Percentiles rank a stretch among this genome's conserved stretches.
Conservation (phyloP, 1,140 invertebrate genomes). For the Nebria ingens region DNA sequence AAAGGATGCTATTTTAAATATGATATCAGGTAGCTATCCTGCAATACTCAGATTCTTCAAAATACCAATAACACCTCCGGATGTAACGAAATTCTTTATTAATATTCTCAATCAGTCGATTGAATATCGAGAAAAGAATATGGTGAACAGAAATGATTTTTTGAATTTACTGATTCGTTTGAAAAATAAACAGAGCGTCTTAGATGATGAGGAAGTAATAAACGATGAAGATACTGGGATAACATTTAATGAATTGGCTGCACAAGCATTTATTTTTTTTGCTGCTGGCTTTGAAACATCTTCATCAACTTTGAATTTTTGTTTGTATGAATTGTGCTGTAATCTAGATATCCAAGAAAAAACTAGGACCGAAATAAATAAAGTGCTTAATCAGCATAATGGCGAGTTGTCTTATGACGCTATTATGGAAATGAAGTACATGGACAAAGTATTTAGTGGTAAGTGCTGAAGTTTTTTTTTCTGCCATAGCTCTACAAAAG, state of each 20-base stretch:
- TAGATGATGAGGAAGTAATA: constrained; percentile 11
- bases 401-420: constrained; percentile 30
- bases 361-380: constrained; percentile 40
- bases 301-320: constrained; percentile 41
- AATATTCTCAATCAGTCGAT: constrained; percentile 34
- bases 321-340: constrained; percentile 44
- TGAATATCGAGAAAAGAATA: constrained; percentile 35
- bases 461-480: constrained; percentile 8
- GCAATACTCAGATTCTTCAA: neutral
- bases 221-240: neutral
- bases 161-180: constrained; percentile 39
- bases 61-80: neutral
- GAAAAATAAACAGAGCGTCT: constrained; percentile 17
- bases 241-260: constrained; percentile 42
- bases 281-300: constrained; percentile 52
- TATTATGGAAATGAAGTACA: constrained; percentile 31
- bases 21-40: neutral
- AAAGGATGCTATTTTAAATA: neutral
- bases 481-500: too few species aligned
- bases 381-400: constrained; percentile 25
- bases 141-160: constrained; percentile 38
- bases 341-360: constrained; percentile 44
- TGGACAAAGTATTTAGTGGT: constrained; percentile 37
- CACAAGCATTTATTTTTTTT: constrained; percentile 48
- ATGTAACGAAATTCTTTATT: constrained; percentile 36